Conservation (phyloP, 2,113 vertebrate species). For the Eclectus roratus region DNA sequence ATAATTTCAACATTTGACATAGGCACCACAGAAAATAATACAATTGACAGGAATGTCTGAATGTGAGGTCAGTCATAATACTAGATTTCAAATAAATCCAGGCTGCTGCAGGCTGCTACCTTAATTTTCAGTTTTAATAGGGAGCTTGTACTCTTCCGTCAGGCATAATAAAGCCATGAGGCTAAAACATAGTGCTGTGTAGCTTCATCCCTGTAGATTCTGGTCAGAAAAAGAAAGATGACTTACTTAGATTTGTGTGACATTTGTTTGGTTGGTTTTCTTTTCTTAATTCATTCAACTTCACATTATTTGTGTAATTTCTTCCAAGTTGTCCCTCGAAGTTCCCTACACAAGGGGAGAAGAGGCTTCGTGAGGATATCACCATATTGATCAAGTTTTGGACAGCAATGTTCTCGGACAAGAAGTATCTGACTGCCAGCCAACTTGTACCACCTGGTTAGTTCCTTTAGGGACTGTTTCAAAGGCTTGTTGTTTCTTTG, state of each 20-base stretch:
- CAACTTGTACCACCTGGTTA: conserved; percentile 92
- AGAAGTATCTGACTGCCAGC: conserved; percentile 92
- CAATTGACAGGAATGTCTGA: not conserved
- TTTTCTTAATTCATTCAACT: not conserved
- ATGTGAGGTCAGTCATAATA: not conserved
- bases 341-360: conserved; percentile 92
- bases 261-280: not conserved
- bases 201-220: not conserved
- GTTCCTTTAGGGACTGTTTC: not conserved
- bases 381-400: conserved; percentile 96
- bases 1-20: not conserved
- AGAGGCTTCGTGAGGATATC: conserved; percentile 93
- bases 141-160: not conserved
- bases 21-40: not conserved
- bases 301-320: not conserved
- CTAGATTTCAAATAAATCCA: not conserved
- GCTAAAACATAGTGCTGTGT: not conserved
- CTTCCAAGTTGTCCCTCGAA: conserved; percentile 82
- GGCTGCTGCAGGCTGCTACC: not conserved
- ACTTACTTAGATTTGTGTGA: not conserved
- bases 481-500: not conserved
- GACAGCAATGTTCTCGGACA: conserved; percentile 93
- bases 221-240: not conserved
- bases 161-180: not conserved
- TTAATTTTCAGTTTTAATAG: not conserved